Conservation (phyloP, 2,888 invertebrate genomes). For the Napeogenes sylphis region DNA sequence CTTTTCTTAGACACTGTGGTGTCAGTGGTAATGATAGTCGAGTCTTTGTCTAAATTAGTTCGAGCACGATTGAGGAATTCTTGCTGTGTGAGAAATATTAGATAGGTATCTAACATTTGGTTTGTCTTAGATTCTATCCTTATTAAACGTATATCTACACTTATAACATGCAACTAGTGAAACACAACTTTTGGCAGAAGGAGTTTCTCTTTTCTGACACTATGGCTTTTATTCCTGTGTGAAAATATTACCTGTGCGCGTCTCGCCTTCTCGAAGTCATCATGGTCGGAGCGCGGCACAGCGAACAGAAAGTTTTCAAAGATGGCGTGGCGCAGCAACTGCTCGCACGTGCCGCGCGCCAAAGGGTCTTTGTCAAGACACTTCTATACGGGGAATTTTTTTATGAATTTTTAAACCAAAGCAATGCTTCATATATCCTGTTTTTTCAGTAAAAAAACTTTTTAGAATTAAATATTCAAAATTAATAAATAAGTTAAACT, state of each 20-base stretch:
- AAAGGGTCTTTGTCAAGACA: conserved; percentile 97
- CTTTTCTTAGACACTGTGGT: conserved; percentile 26
- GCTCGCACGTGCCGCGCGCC: conserved; percentile 94
- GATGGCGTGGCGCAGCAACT: conserved; percentile 92
- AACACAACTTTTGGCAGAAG: too few relatives aligned
- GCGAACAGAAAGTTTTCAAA: conserved; percentile 93
- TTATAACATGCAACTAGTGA: too few relatives aligned
- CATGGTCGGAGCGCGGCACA: conserved; percentile 83
- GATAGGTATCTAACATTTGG: too few relatives aligned
- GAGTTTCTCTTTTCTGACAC: too few relatives aligned
- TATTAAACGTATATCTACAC: too few relatives aligned
- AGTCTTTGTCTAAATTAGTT: conserved; percentile 13
- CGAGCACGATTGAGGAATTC: conserved; percentile 11
- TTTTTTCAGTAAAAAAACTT: background rate
- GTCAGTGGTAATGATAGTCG: conserved; percentile 24
- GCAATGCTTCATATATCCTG: background rate
- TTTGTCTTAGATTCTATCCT: too few relatives aligned
- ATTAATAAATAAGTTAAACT: too few relatives aligned
- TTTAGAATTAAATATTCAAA: too few relatives aligned
- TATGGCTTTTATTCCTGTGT: too few relatives aligned
- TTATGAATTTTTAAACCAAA: background rate
- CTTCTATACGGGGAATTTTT: conserved; percentile 77
- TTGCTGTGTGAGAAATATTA: conserved; percentile 17
- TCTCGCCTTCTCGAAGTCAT: conserved; percentile 72
- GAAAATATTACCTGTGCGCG: conserved; percentile 55